These are phyloP conservation scores for Drosophila navojoa DNA, from an alignment of 1,140 invertebrate genomes.

Conservation along the genomic window DNA sequence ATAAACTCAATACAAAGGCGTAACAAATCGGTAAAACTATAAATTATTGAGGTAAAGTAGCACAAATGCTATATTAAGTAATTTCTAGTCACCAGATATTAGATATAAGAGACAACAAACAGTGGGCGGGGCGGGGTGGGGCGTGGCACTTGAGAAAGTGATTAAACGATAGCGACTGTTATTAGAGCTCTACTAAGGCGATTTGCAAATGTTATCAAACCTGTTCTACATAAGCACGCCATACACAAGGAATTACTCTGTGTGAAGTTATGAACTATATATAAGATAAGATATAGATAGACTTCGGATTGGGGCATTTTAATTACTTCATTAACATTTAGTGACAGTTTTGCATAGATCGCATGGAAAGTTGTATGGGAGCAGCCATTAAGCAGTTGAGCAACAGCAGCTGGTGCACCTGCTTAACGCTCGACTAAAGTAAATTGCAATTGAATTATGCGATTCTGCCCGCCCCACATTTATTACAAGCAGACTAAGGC, in stretches of 20 bases:
- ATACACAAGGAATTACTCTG: constrained; percentile 14
- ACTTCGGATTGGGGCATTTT: constrained; percentile 20
- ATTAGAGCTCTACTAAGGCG: constrained; percentile 8
- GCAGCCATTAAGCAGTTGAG: constrained; percentile 3
- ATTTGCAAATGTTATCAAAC: constrained; percentile 16
- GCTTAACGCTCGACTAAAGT: constrained; percentile 2
- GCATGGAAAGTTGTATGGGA: constrained; percentile 22
- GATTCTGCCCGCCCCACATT: constrained; percentile 14
- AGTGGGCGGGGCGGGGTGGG: too few relatives aligned
- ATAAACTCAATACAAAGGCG: too few relatives aligned
- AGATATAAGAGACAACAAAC: too few relatives aligned
- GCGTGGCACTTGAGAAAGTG: background rate
- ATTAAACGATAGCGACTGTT: constrained; percentile 12
- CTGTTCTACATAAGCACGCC: constrained; percentile 1
- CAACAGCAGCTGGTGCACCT: constrained; percentile 18
- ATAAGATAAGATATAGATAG: background rate
- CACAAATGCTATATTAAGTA: too few relatives aligned
- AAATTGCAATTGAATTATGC: constrained; percentile 8
- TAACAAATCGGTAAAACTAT: too few relatives aligned
- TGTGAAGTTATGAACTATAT: constrained; percentile 6
- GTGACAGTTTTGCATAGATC: constrained; percentile 57
- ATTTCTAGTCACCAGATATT: too few relatives aligned
- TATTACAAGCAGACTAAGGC: constrained; percentile 3
- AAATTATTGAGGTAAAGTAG: too few relatives aligned
- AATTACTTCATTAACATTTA: constrained; percentile 66